phyloP scores from a whole-genome alignment of 2,113 vertebrate genomes.

The Ceyx cyanopectus region DNA sequence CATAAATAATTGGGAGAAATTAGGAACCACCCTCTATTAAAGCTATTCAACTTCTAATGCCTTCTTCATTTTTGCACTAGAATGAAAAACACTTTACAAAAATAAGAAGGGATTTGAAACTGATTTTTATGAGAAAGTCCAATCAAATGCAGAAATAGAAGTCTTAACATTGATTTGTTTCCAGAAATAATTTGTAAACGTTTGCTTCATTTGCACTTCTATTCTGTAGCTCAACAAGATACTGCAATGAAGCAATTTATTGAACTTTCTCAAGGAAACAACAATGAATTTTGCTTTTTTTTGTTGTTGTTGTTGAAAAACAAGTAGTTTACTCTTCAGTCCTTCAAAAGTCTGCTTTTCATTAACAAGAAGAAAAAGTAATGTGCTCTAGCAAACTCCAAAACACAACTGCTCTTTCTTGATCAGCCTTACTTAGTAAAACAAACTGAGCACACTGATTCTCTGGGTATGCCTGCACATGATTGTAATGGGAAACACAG shows the following conservation, averaged over 20 bases:
- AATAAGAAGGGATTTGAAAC: neutral
- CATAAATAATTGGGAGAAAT: slow-evolving; percentile 15
- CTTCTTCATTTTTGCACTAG: neutral
- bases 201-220: neutral
- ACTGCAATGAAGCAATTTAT: neutral
- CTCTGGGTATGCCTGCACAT: neutral
- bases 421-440: slow-evolving; percentile 16
- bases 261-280: neutral
- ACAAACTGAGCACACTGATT: neutral
- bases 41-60: neutral
- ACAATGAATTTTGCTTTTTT: neutral
- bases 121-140: neutral
- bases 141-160: neutral
- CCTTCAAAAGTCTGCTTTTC: neutral
- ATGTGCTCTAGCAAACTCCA: neutral
- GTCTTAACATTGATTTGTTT: neutral
- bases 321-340: neutral
- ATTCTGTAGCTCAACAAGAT: neutral
- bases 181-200: neutral
- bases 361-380: neutral
- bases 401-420: neutral
- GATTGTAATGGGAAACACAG: slow-evolving; percentile 43
- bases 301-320: neutral
- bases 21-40: neutral
- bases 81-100: neutral